Base-by-base conservation (phyloP, 2,113 vertebrate species). In the Eira barbara region DNA sequence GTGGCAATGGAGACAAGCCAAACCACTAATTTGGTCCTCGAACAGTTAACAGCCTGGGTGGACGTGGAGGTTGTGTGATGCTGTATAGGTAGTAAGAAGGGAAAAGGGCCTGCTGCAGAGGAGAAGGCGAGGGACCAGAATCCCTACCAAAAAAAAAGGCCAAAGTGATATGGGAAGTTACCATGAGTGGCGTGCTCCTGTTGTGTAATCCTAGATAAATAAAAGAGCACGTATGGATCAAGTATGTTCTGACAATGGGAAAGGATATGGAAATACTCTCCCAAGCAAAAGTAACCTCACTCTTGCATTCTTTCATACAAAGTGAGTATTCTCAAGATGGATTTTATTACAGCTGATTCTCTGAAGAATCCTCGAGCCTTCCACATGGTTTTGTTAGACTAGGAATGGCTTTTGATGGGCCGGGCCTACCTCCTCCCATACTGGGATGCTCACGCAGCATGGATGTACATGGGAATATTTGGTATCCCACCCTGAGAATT, bases 271-370 rank as follows among this genome's bases (percentile, higher is more conserved):
- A 92, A 92, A 73, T 95, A 63, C 69, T 80, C 84, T 92, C 45
- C 65, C 36, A 34, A 74, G 81, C 86, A 65, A 92, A 95, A 94
- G 85, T 76, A 93, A 65, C 82, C 27, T 96, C 10, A 52, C 59
- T 97, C 52, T 71, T 85, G 69, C 52, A 29, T 89, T 95, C 23
- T 96, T n/a, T 82, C 71, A 61, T 93, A 71, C 36, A 85, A 97
- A 93, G 39, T 85, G 63, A 93, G 81, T 93, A 90, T 96, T 96
- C 63, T 85, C 18, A 13, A 95, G 45, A 89, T 69, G 39, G 57
- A 78, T 91, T 97, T 95, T 92, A 86, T 96, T 84, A 76, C 61
- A 88, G 14, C 36, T 65, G 57, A 91, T 42, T 97, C 84, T 92
- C 49, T 84, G 59, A 89, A 96, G 95, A 90, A 55, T 84, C 57